These are phyloP conservation scores for Tenodera sinensis DNA, from an alignment of 2,888 invertebrate genomes.

Conservation along the genomic window DNA sequence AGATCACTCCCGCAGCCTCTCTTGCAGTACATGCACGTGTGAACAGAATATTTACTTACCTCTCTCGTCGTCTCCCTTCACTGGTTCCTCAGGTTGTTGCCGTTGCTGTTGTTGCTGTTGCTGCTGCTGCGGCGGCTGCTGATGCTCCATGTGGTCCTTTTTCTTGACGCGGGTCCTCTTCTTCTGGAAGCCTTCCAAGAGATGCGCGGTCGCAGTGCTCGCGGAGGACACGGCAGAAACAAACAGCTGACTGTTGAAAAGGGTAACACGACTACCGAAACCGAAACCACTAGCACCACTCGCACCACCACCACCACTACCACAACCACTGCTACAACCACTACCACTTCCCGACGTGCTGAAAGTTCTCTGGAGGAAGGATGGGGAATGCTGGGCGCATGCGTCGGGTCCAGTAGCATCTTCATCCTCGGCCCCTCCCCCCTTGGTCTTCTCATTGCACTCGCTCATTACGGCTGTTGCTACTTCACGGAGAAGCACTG, in stretches of 20 bases:
- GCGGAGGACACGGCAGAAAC: not conserved
- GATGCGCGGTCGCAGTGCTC: constrained; percentile 8
- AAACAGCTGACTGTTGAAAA: not conserved
- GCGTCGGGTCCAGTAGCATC: not conserved
- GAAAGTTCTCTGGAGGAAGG: not conserved
- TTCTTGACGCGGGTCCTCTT: not conserved
- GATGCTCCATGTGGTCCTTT: not conserved
- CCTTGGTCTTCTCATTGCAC: not conserved
- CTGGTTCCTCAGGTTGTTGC: not conserved
- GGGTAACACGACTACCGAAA: not conserved
- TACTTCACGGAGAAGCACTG: not conserved
- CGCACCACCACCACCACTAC: not conserved
- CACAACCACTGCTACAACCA: not conserved
- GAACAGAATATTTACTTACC: not conserved
- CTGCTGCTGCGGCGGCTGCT: not conserved
- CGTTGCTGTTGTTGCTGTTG: not conserved
- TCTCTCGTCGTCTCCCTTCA: not conserved
- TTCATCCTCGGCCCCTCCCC: not conserved
- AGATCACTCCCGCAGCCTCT: too few species aligned
- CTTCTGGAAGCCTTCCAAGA: constrained; percentile 4
- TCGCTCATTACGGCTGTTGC: constrained; percentile 4
- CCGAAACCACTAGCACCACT: constrained; percentile 1
- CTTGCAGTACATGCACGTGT: too few species aligned
- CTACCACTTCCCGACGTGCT: not conserved
- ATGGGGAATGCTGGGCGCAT: not conserved